Base-by-base conservation (phyloP, 2,888 invertebrate genomes). In the Trilocha varians region DNA sequence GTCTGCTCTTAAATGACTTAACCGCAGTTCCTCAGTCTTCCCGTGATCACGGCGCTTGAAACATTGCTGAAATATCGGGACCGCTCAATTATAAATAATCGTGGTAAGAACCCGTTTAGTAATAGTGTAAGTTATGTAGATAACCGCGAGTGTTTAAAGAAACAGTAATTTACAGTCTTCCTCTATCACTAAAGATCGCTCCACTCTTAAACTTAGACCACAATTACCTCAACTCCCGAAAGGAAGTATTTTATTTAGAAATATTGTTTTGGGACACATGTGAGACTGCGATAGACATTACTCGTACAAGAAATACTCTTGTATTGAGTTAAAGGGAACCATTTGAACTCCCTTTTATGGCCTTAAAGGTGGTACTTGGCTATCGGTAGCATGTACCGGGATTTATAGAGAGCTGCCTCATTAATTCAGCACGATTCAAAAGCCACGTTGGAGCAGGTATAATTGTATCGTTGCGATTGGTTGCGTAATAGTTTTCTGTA, bases 241-340 rank as follows among this genome's bases (percentile, higher is more conserved):
- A 61, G 66, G 57, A 63, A 68, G 70, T 74, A 63, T 77, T 82
- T 78, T 79, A 77, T 78, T 76, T 73, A 74, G 71, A 82, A 78
- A 79, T 77, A 79, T 78, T 77, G 78, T 78, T 78, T 74, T 53
- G 69, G 71, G 69, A 62, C 68, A 62, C 67, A 69, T 60, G 64
- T 57, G 62, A 61, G 57, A 56, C 65, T 53, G 55, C 58, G 51
- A 69, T 70, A 72, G 65, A 65, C 62, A 50, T 63, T 61, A 48
- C 57, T 42, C 48, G 53, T 59, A 53, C 55, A 59, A 45, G 55
- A 53, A 59, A 55, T 53, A 56, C 53, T 44, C 59, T 66, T 68
- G 76, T 73, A 76, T 73, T 61, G 71, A 68, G 64, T 68, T 60
- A 59, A 52, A 52, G 53, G 52, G 53, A 58, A 60, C 66, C 56